phyloP scores from a whole-genome alignment of 2,113 vertebrate species.

The Aix galericulata region DNA sequence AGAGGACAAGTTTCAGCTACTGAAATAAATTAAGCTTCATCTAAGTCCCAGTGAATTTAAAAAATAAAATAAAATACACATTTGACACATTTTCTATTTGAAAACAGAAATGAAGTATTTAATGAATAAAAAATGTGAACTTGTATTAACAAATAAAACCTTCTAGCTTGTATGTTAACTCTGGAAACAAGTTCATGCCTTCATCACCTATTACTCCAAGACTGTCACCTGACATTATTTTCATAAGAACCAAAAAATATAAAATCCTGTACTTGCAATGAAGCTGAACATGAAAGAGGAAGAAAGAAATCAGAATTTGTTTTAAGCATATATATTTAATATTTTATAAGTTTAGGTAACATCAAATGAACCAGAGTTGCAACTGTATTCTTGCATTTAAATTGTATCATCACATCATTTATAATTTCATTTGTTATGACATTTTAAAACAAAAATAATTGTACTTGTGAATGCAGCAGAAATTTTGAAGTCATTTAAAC shows the following conservation, averaged over 20 bases:
- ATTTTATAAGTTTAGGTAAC: background rate
- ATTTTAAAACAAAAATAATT: background rate
- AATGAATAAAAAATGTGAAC: background rate
- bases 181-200: background rate
- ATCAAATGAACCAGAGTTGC: background rate
- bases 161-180: background rate
- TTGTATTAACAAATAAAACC: background rate
- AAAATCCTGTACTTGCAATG: background rate
- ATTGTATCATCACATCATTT: background rate
- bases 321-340: background rate
- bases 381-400: background rate
- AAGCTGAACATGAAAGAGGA: background rate
- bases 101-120: background rate
- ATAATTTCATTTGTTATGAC: background rate
- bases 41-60: background rate
- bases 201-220: background rate
- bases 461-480: background rate
- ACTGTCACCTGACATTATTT: background rate
- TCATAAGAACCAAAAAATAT: background rate
- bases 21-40: constrained; percentile 27
- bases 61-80: background rate
- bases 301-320: background rate
- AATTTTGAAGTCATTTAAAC: background rate
- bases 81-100: background rate
- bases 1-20: constrained; percentile 4